Percentiles rank a stretch among this genome's conserved stretches.
Conservation (phyloP, 1,140 invertebrate species). For the Hermatobates lingyangjiaoensis region DNA sequence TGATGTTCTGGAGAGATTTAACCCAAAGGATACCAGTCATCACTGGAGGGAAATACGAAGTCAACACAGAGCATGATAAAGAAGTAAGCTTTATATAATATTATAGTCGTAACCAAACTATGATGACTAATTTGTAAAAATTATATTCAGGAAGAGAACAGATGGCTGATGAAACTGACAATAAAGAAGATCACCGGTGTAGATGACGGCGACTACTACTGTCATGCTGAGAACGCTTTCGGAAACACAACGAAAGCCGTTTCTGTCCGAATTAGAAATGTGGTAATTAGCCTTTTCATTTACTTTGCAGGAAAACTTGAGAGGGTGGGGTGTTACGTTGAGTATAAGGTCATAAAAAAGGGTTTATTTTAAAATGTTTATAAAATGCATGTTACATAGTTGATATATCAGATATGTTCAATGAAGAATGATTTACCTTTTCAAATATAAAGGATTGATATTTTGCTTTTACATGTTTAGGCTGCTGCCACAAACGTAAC, state of each 20-base stretch:
- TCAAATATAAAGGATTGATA: background rate
- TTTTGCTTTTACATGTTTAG: conserved; percentile 14
- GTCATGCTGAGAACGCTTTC: conserved; percentile 60
- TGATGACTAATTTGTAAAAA: background rate
- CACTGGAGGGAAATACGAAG: conserved; percentile 49
- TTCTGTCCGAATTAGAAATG: conserved; percentile 42
- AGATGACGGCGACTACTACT: conserved; percentile 59
- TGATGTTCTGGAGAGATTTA: conserved; percentile 57
- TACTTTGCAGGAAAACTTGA: no score
- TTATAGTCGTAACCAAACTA: background rate
- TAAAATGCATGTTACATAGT: no score
- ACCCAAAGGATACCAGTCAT: conserved; percentile 46
- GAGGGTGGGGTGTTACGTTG: no score
- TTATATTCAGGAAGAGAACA: conserved; percentile 32
- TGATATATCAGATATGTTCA: no score
- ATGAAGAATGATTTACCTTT: no score
- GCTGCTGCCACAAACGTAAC: conserved; percentile 43
- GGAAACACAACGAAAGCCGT: conserved; percentile 46
- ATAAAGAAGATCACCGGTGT: conserved; percentile 45
- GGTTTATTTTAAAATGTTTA: no score
- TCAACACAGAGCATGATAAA: conserved; percentile 30
- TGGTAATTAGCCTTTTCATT: no score
- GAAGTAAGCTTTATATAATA: conserved; percentile 26
- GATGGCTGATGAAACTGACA: conserved; percentile 47
- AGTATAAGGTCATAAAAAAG: no score